Evolutionary conservation across 2,888 invertebrate genomes (phyloP), one percentile per base, ranked within the genome.

Genomic region (Dimorphilus gyrociliatus): DNA sequence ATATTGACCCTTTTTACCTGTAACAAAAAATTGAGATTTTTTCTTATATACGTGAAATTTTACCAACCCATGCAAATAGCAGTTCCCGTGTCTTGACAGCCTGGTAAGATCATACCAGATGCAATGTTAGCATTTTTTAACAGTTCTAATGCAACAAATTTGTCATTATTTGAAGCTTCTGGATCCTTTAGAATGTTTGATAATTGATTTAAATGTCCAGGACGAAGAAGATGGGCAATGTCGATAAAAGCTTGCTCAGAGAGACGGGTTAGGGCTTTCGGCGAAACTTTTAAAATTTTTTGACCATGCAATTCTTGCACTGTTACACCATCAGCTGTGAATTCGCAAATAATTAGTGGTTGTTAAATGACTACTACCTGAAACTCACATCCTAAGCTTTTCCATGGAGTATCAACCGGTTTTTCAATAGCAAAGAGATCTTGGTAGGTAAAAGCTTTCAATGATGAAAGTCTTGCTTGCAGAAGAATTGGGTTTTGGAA

Each of bases 81-180:
- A 23, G 62, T 62, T 8, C 62, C 62, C 15, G 62, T 62, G 37
- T 62, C 62, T 40, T 62, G 62, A 37, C 62, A 62, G 3, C 61
- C 60, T 19, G 62, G 62, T 7, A 62, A 41, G 1, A 62, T 45
- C 61, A 61, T 61, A 2, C 46, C 50, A n/a, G 62, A 53, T 8
- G 62, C 60, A 23, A 62, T 55, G 38, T 54, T 55, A 8, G 62
- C 62, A 47, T 62, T 62, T 43, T 62, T 62, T 39, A 62, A 37
- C 17, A 62, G 37, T 40, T 62, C 62, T 24, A 61, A 40, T 1
- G 62, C 62, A 15, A 62, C 62, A 52, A 56, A 62, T 34, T 47
- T 50, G 34, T 62, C 62, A 44, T 62, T 62, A 24, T 45, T 44
- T 2, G 62, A 62, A 1, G 61, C 47, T 18, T 61, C 55, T 6